A percentile compares a stretch with the other conserved stretches of the same genome.
phyloP scores from a whole-genome alignment of 2,113 vertebrate species.

The Trachemys scripta region DNA sequence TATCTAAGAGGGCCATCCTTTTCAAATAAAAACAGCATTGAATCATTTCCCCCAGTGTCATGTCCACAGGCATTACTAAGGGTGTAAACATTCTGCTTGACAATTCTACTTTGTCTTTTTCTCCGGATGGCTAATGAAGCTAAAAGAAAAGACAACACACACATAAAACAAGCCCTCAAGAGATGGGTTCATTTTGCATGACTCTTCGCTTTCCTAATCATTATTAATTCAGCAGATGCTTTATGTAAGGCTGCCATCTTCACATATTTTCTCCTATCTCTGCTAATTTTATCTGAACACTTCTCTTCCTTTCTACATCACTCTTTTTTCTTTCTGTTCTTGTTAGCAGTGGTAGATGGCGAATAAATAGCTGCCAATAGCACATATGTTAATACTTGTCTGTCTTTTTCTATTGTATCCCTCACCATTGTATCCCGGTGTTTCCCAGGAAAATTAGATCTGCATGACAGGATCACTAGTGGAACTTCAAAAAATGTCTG shows the following conservation, averaged over 20 bases:
- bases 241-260: not conserved
- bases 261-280: not conserved
- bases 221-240: not conserved
- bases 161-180: not conserved
- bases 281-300: not conserved
- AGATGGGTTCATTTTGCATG: not conserved
- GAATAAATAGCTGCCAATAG: not conserved
- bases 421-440: not conserved
- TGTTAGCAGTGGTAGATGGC: not conserved
- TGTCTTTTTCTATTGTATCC: not conserved
- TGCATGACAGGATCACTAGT: not conserved
- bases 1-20: not conserved
- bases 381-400: not conserved
- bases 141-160: not conserved
- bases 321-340: not conserved
- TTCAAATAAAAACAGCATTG: conserved; percentile 52
- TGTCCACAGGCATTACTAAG: conserved; percentile 9
- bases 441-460: not conserved
- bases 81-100: not conserved
- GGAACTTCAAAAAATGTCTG: not conserved
- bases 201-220: conserved; percentile 1
- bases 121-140: conserved; percentile 9
- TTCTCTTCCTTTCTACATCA: fast-evolving
- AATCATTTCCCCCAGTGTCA: conserved; percentile 15
- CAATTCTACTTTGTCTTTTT: not conserved